Conservation (phyloP, 2,888 invertebrate genomes). For the Prenolepis imparis region DNA sequence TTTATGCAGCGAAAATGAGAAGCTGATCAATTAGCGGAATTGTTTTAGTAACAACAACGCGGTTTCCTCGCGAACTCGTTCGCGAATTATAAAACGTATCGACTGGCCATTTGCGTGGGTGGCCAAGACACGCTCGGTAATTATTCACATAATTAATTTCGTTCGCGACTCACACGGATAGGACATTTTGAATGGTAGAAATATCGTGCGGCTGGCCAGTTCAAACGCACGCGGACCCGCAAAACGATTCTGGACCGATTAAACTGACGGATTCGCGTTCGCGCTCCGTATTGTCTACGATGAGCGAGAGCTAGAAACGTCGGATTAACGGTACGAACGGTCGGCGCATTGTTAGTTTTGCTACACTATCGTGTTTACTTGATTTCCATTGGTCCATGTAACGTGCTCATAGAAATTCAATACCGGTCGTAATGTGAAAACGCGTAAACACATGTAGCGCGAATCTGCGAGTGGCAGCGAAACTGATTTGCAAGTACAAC, state of each 20-base stretch:
- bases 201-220: conserved; percentile 20
- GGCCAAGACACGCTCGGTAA: conserved; percentile 33
- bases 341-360: conserved; percentile 49
- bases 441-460: conserved; percentile 11
- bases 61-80: conserved; percentile 11
- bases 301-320: conserved; percentile 38
- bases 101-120: not conserved
- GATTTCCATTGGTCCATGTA: conserved; percentile 56
- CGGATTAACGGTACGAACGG: conserved; percentile 52
- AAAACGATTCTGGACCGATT: conserved; percentile 47
- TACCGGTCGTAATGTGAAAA: conserved; percentile 57
- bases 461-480: conserved; percentile 49
- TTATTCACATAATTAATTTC: conserved; percentile 41
- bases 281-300: conserved; percentile 50
- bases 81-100: conserved; percentile 27
- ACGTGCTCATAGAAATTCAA: conserved; percentile 56
- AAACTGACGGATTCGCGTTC: conserved; percentile 48
- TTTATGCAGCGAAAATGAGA: not conserved
- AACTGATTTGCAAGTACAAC: conserved; percentile 51
- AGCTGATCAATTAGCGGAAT: conserved; percentile 18
- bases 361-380: conserved; percentile 57
- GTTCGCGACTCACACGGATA: not conserved
- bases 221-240: conserved; percentile 28
- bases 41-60: conserved; percentile 6
- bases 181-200: conserved; percentile 11